Evolutionary conservation across 2,888 invertebrate species (phyloP).

Genomic region (Sarcophaga caerulescens): DNA sequence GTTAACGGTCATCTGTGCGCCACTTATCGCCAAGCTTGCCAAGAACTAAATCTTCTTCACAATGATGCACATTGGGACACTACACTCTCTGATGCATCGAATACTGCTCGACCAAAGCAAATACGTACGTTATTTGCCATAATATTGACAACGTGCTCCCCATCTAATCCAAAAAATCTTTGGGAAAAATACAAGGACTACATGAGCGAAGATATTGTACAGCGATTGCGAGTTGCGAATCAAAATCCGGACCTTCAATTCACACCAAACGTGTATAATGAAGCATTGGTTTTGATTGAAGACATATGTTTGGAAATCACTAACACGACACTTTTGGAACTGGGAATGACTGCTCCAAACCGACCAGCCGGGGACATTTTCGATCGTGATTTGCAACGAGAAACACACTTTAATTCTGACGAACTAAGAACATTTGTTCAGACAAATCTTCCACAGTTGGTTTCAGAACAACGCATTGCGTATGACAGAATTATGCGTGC

Average conservation of each 20-base stretch:
- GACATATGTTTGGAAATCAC: constrained; percentile 61
- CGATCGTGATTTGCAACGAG: constrained; percentile 23
- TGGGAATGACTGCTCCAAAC: constrained; percentile 65
- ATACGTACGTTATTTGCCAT: constrained; percentile 46
- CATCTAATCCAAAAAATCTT: constrained; percentile 55
- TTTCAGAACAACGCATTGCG: too few species aligned
- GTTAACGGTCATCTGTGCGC: too few species aligned
- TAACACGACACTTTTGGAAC: constrained; percentile 61
- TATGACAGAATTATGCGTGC: too few species aligned
- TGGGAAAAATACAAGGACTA: constrained; percentile 40
- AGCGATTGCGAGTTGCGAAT: constrained; percentile 42
- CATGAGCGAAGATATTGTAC: constrained; percentile 50
- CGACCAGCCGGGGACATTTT: constrained; percentile 18
- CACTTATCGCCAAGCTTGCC: too few species aligned
- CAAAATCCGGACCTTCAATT: constrained; percentile 33
- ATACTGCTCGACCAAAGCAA: too few species aligned
- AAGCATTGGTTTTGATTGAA: constrained; percentile 63
- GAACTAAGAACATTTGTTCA: constrained; percentile 7
- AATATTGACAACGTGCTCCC: constrained; percentile 29
- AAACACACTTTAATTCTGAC: constrained; percentile 28
- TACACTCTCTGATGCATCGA: too few species aligned
- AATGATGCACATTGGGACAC: too few species aligned
- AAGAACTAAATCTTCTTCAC: too few species aligned
- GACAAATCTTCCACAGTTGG: too few species aligned
- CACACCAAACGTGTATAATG: constrained; percentile 50